phyloP scores from a whole-genome alignment of 53 echinoderm and acorn worm genomes.

The Crossaster papposus region DNA sequence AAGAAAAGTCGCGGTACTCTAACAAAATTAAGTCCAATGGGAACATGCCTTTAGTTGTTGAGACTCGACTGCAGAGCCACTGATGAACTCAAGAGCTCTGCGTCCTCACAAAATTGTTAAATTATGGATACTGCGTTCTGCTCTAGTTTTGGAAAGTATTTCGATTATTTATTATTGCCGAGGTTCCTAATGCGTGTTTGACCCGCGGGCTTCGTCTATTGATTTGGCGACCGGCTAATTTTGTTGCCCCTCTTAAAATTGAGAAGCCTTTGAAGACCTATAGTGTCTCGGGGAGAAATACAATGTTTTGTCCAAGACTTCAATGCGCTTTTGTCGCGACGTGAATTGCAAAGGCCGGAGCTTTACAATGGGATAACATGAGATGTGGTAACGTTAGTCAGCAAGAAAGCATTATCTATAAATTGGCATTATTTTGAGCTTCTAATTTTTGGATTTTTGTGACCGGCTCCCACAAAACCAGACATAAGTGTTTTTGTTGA shows the following conservation, averaged over 20 bases:
- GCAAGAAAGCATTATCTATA: conserved; percentile 3
- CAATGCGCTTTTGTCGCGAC: not conserved
- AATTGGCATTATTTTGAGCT: not conserved
- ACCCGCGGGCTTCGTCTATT: not conserved
- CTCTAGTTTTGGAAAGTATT: not conserved
- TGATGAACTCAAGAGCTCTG: not conserved
- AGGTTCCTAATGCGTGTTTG: conserved; percentile 13
- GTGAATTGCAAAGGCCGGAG: not conserved
- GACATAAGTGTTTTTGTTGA: too few species aligned
- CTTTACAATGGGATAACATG: not conserved
- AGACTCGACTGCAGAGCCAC: not conserved
- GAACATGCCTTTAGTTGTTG: not conserved
- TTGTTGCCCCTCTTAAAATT: not conserved
- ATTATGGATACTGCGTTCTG: conserved; percentile 31
- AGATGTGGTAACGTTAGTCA: not conserved
- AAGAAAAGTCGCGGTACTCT: too few species aligned
- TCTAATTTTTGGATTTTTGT: too few species aligned
- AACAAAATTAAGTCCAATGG: too few species aligned
- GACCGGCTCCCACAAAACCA: too few species aligned
- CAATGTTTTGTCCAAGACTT: not conserved
- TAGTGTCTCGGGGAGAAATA: not conserved
- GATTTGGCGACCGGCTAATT: not conserved
- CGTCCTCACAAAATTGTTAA: conserved; percentile 12
- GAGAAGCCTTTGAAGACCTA: not conserved
- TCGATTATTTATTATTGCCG: not conserved